Base-by-base conservation (phyloP, 2,888 invertebrate genomes). In the Bombyx huttoni region DNA sequence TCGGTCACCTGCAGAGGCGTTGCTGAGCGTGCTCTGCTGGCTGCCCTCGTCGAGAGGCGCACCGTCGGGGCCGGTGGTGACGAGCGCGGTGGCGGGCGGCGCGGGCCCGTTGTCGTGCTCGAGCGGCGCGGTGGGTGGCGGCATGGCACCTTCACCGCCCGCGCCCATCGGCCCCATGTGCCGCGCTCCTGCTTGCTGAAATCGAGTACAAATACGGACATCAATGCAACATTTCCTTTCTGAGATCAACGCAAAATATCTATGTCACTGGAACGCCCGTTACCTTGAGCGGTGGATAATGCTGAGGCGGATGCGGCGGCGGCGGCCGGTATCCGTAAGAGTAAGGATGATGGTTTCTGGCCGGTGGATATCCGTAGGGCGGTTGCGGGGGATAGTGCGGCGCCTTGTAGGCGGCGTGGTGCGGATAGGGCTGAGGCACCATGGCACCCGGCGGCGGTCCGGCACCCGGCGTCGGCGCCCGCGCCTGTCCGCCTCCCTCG, bases 1-100 rank as follows among this genome's bases (percentile, higher is more conserved):
- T 48, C 8, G 40, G n/a, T 33, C 80, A 96, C 96, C 96, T 75
- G 96, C 96, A 60, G 97, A 97, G 56, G 97, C 96, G 84, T 96
- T 97, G 54, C 96, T 96, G 61, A 96, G 90, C 61, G 96, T 97
- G 69, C 96, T 96, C 83, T 97, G 96, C 79, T 97, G 97, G 67
- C 96, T 96, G 67, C 94, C 96, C 81, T 97, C 96, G 78, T 97
- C 96, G 61, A 97, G 91, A 48, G 94, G 93, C 59, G 95, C 91
- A 55, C 96, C 96, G 86, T 97, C 96, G 13, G 96, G 96, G 5
- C 96, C 96, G 53, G 96, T 96, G 60, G 96, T 96, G 68, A 96
- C 94, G 61, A 96, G 94, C 55, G 95, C 94, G 49, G 95, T 96
- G 64, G 95, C 95, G 54, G 94, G 93, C 75, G 94, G 90, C 50